phyloP scores from a whole-genome alignment of 1,140 invertebrate genomes.

The Apocrypta bakeri region DNA sequence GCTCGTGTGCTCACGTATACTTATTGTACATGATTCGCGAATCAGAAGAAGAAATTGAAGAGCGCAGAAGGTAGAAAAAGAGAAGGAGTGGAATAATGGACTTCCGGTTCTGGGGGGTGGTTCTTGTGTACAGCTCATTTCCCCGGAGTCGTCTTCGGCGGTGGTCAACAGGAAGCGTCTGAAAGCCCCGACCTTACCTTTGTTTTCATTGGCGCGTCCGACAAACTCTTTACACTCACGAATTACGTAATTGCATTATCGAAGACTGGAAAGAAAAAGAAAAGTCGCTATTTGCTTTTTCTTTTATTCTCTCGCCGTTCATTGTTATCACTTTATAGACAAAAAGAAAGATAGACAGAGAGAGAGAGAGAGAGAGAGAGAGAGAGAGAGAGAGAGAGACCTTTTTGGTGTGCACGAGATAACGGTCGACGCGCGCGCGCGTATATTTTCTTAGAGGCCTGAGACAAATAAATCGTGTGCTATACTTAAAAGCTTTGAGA shows the following conservation, averaged over 20 bases:
- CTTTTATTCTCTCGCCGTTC: background rate
- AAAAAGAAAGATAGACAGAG: too few relatives aligned
- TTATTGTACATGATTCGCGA: background rate
- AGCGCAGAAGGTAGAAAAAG: background rate
- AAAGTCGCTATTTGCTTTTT: constrained; percentile 16
- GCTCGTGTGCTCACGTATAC: too few relatives aligned
- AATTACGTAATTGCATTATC: constrained; percentile 45
- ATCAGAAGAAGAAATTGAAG: background rate
- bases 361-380: background rate
- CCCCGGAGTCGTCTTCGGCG: constrained; percentile 19
- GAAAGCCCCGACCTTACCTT: constrained; percentile 39
- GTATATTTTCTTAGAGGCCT: background rate
- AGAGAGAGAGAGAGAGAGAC: background rate
- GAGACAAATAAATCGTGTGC: background rate
- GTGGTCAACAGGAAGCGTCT: constrained; percentile 38
- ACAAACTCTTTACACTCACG: constrained; percentile 43
- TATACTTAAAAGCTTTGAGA: background rate
- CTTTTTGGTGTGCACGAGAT: background rate
- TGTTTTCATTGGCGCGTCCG: constrained; percentile 48
- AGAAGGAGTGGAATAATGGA: constrained; percentile 38
- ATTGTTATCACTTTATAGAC: constrained; percentile 6
- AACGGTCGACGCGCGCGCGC: background rate
- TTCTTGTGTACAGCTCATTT: constrained; percentile 15
- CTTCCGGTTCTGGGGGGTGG: constrained; percentile 36
- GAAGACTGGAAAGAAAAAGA: background rate